These are phyloP conservation scores for Peromyscus melanophrys DNA, from an alignment of 2,797 vertebrate species.

Conservation along the genomic window DNA sequence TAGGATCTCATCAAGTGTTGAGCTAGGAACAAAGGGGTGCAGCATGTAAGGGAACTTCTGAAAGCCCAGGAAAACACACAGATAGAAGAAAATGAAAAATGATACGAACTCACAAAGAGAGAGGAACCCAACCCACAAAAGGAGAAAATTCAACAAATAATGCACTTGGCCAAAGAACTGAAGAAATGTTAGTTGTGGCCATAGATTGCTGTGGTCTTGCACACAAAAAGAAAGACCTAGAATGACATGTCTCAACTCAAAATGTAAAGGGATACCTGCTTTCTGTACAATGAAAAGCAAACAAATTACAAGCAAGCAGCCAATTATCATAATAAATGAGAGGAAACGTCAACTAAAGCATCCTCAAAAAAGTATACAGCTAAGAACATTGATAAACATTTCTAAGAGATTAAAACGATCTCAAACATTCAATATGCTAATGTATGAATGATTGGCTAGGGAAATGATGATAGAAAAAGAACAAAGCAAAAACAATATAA, in stretches of 20 bases:
- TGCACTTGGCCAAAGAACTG: neutral
- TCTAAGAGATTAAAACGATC: neutral
- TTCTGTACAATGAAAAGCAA: slow-evolving; percentile 8
- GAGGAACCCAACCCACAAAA: neutral
- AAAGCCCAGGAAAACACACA: neutral
- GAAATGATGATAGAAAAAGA: neutral
- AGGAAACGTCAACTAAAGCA: neutral
- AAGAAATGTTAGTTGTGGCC: neutral
- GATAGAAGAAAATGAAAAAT: neutral
- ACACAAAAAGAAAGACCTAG: neutral
- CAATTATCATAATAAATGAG: neutral
- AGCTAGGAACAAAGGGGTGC: neutral
- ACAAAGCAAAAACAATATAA: neutral
- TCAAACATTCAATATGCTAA: neutral
- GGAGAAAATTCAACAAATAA: neutral
- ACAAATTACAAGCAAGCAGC: neutral
- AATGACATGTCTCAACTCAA: neutral
- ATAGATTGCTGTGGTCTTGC: neutral
- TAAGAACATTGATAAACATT: neutral
- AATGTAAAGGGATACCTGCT: neutral
- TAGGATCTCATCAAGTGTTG: neutral
- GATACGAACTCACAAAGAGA: neutral
- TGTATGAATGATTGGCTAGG: neutral
- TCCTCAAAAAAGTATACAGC: neutral
- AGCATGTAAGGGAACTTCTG: neutral